A percentile compares a stretch with the other conserved stretches of the same genome.
Conservation (phyloP, 2,888 invertebrate species). For the Eupithecia dodoneata region DNA sequence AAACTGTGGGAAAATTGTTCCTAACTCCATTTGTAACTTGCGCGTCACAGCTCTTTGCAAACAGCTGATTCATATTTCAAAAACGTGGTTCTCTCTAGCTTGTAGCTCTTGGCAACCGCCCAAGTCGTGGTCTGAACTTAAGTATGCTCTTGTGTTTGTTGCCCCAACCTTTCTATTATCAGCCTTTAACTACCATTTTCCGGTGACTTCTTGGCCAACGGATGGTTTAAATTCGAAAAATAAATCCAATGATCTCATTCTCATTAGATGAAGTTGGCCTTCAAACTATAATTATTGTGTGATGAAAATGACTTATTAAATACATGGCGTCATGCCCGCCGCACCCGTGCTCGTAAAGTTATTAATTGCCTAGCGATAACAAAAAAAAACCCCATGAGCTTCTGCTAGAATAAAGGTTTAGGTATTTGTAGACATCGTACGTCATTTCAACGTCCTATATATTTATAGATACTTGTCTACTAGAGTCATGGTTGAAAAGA, state of each 20-base stretch:
- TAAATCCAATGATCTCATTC: background rate
- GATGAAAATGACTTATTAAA: background rate
- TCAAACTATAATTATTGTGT: background rate
- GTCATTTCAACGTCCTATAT: background rate
- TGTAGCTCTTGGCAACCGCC: background rate
- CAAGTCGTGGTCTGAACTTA: background rate
- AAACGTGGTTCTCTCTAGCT: background rate
- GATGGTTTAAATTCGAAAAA: background rate
- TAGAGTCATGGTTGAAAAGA: too few relatives aligned
- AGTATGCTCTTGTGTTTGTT: background rate
- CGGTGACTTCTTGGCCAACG: background rate
- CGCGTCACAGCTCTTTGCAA: conserved; percentile 25
- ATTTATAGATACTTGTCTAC: too few relatives aligned
- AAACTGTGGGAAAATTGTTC: conserved; percentile 47
- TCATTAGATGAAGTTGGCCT: conserved; percentile 15
- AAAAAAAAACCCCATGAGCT: background rate
- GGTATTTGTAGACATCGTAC: background rate
- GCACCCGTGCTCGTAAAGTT: conserved; percentile 1
- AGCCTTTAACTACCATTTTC: background rate
- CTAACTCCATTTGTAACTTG: conserved; percentile 45
- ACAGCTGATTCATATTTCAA: background rate
- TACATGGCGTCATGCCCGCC: background rate
- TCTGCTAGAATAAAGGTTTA: background rate
- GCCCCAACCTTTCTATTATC: background rate
- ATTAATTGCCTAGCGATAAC: conserved; percentile 1